Evolutionary conservation across 2,797 vertebrate species (phyloP).

Genomic region (Tiaroga cobitis): DNA sequence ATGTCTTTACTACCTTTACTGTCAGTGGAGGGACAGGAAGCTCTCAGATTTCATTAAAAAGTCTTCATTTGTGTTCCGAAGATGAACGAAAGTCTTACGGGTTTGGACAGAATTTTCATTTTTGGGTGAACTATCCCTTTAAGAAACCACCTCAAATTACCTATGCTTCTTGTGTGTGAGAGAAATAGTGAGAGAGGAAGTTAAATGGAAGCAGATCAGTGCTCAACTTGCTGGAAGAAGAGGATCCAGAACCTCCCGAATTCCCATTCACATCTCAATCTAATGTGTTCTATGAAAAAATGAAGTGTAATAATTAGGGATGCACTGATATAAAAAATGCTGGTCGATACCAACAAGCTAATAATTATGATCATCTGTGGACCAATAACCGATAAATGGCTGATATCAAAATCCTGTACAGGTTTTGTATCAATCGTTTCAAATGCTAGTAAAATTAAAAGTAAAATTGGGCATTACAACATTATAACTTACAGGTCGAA

Average conservation of each 20-base stretch:
- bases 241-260: neutral
- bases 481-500: neutral
- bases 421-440: neutral
- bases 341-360: neutral
- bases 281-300: neutral
- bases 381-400: neutral
- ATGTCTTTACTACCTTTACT: too few species aligned
- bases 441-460: too few species aligned
- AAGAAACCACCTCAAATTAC: neutral
- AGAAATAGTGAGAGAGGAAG: neutral
- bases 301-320: neutral
- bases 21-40: too few species aligned
- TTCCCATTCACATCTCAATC: neutral
- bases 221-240: neutral
- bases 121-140: too few species aligned
- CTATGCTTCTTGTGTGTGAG: neutral
- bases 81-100: too few species aligned
- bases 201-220: neutral
- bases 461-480: neutral
- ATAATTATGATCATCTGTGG: neutral
- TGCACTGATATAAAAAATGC: neutral
- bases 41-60: too few species aligned
- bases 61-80: too few species aligned
- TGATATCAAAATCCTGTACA: neutral
- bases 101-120: too few species aligned